phyloP scores from a whole-genome alignment of 2,113 vertebrate species.

The Henicopernis longicauda region DNA sequence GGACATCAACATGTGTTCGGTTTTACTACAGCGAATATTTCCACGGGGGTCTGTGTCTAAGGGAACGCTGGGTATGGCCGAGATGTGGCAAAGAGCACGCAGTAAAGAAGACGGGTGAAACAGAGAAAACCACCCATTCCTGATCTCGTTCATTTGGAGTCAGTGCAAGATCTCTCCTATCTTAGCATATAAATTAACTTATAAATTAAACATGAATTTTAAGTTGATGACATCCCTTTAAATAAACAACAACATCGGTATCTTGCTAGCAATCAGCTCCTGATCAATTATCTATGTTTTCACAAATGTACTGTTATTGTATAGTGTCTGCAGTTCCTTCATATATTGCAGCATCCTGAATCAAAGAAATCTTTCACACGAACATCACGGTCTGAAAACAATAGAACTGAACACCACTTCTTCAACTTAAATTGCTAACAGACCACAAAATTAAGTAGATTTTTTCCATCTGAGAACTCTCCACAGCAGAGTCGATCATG shows the following conservation, averaged over 20 bases:
- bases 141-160: not conserved
- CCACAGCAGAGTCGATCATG: not conserved
- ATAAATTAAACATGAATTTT: not conserved
- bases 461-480: conserved; percentile 39
- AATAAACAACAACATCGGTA: not conserved
- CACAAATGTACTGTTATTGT: not conserved
- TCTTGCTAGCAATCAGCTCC: not conserved
- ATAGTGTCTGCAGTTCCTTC: not conserved
- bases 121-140: not conserved
- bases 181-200: not conserved
- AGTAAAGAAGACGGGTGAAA: not conserved
- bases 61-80: rapidly evolving
- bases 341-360: not conserved
- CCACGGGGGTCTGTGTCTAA: rapidly evolving
- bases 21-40: not conserved
- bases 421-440: conserved; percentile 47
- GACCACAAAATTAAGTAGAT: conserved; percentile 18
- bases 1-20: rapidly evolving
- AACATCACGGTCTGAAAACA: conserved; percentile 20
- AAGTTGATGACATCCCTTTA: not conserved
- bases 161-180: not conserved
- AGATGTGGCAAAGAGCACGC: not conserved
- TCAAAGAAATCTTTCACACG: conserved; percentile 8
- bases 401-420: conserved; percentile 14
- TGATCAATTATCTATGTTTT: not conserved